Evolutionary conservation across 1,140 invertebrate species (phyloP).

Genomic region (Temnothorax longispinosus): DNA sequence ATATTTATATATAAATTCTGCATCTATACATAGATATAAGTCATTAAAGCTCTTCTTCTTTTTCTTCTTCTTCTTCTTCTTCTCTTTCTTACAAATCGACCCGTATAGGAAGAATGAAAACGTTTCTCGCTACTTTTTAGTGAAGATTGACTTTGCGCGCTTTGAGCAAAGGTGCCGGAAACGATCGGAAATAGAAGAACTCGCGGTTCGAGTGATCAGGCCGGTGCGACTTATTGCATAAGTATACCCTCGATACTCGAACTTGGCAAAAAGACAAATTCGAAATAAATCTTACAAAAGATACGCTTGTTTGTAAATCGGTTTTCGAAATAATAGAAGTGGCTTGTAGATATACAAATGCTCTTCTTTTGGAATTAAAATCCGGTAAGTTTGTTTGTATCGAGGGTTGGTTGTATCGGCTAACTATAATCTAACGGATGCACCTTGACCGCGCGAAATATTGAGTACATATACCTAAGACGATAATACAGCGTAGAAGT

Average conservation of each 20-base stretch:
- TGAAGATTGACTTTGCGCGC: constrained; percentile 5
- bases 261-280: not conserved
- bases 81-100: not conserved
- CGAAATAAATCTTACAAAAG: not conserved
- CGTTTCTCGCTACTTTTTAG: not conserved
- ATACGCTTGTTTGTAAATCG: not conserved
- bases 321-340: not conserved
- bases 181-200: constrained; percentile 30
- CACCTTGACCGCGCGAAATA: constrained; percentile 25
- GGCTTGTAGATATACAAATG: not conserved
- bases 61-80: too few species aligned
- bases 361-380: not conserved
- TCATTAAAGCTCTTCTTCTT: constrained; percentile 22
- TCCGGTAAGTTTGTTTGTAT: not conserved
- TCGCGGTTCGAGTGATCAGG: constrained; percentile 13
- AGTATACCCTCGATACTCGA: not conserved
- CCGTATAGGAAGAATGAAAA: constrained; percentile 15
- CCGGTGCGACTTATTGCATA: constrained; percentile 41
- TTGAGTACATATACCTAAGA: constrained; percentile 27
- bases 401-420: not conserved
- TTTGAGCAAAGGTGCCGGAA: constrained; percentile 58
- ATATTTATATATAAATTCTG: constrained; percentile 28
- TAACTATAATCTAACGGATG: constrained; percentile 32
- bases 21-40: constrained; percentile 34
- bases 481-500: constrained; percentile 16